Conservation (phyloP, 2,888 invertebrate species). For the Napeogenes inachia region DNA sequence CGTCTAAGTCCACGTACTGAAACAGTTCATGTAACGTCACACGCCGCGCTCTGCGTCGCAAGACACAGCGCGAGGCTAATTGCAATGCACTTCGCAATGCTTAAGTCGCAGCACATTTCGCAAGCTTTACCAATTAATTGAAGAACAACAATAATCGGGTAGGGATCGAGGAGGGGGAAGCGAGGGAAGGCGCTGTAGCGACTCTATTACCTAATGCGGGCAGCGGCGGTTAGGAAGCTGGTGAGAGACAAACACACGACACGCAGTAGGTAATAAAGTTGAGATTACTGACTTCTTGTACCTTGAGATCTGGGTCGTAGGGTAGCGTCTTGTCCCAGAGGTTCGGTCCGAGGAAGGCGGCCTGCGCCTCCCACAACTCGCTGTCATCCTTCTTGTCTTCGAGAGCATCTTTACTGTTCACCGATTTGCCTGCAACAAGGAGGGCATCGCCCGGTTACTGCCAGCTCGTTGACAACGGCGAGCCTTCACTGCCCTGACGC, state of each 20-base stretch:
- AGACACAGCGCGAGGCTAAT: constrained; percentile 19
- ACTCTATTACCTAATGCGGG: constrained; percentile 68
- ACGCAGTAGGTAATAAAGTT: constrained; percentile 67
- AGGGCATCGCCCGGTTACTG: constrained; percentile 57
- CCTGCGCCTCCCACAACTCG: constrained; percentile 94
- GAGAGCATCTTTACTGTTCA: constrained; percentile 78
- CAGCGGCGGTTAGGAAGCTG: constrained; percentile 43
- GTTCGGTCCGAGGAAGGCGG: constrained; percentile 96
- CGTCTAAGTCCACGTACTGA: constrained; percentile 98
- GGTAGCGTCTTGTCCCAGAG: constrained; percentile 96
- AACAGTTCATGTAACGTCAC: constrained; percentile 43
- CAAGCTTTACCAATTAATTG: constrained; percentile 7
- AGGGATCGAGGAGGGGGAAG: constrained; percentile 16
- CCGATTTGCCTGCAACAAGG: constrained; percentile 80
- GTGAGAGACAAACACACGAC: constrained; percentile 50
- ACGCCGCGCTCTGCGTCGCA: constrained; percentile 33
- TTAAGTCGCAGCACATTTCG: constrained; percentile 18
- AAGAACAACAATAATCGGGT: constrained; percentile 16
- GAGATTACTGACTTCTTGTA: constrained; percentile 82
- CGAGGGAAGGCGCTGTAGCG: constrained; percentile 30
- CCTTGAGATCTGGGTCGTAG: constrained; percentile 97
- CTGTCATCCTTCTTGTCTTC: constrained; percentile 88
- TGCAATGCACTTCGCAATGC: constrained; percentile 6
- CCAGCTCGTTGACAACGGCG: constrained; percentile 36
- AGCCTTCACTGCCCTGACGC: constrained; percentile 20